These are phyloP conservation scores for Tupaia chinensis DNA, from an alignment of 2,113 vertebrate species.

Conservation along the genomic window DNA sequence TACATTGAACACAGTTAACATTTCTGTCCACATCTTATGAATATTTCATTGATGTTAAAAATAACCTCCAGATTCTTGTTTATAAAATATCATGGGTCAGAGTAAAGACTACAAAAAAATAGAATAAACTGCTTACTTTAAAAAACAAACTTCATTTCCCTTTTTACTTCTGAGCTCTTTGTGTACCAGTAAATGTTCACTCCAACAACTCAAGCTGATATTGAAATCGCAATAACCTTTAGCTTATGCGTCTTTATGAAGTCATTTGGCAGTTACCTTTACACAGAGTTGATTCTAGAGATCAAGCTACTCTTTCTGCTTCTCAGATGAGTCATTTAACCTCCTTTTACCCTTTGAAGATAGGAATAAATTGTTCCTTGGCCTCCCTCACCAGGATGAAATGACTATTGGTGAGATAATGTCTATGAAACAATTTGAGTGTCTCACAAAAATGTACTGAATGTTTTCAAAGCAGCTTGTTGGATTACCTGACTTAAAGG, in stretches of 20 bases:
- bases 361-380: constrained; percentile 54
- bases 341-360: constrained; percentile 61
- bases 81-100: background rate
- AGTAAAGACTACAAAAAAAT: background rate
- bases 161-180: constrained; percentile 12
- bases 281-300: background rate
- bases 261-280: background rate
- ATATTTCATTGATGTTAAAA: background rate
- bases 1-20: background rate
- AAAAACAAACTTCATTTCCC: background rate
- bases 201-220: background rate
- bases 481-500: background rate
- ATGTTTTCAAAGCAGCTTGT: constrained; percentile 24
- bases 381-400: background rate
- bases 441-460: background rate
- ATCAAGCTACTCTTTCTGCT: background rate
- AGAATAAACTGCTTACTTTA: background rate
- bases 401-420: constrained; percentile 71
- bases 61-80: background rate
- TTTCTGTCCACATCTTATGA: background rate
- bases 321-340: constrained; percentile 74
- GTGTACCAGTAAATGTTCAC: background rate
- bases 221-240: constrained; percentile 21
- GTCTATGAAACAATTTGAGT: constrained; percentile 62
- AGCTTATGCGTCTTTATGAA: background rate